These are phyloP conservation scores for Philonicus albiceps DNA, from an alignment of 2,888 invertebrate species.

Conservation along the genomic window DNA sequence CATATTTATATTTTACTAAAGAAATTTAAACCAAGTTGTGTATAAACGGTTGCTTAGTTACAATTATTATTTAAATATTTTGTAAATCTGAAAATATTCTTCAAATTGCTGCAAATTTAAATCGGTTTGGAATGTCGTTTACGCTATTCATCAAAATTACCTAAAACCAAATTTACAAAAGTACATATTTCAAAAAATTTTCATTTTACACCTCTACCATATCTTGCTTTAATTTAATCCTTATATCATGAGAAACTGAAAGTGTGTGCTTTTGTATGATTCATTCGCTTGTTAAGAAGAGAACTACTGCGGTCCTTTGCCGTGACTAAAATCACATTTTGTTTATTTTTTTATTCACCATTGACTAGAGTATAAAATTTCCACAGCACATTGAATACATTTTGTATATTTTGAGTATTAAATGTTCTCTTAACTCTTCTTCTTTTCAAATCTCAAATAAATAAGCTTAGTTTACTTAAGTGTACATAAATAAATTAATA, in stretches of 20 bases:
- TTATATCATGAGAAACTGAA: conserved; percentile 8
- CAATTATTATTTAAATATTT: conserved; percentile 4
- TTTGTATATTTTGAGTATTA: conserved; percentile 22
- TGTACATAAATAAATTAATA: conserved; percentile 23
- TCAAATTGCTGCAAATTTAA: neutral
- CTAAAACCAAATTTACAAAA: conserved; percentile 24
- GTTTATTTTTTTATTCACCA: conserved; percentile 16
- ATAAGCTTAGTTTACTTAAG: conserved; percentile 3
- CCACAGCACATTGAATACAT: conserved; percentile 38
- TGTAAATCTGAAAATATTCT: neutral
- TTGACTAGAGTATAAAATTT: conserved; percentile 39
- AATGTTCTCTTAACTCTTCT: neutral
- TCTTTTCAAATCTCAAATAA: neutral
- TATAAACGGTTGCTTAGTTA: conserved; percentile 14
- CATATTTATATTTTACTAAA: conserved; percentile 18
- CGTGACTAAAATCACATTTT: neutral
- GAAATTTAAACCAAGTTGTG: conserved; percentile 17
- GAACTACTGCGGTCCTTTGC: neutral
- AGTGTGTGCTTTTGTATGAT: conserved; percentile 29
- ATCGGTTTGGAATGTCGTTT: conserved; percentile 26
- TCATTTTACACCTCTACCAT: neutral
- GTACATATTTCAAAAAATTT: neutral
- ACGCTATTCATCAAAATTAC: neutral
- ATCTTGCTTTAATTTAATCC: neutral
- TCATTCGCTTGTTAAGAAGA: conserved; percentile 4